Conservation (phyloP, 2,113 vertebrate species). For the Smithornis capensis region DNA sequence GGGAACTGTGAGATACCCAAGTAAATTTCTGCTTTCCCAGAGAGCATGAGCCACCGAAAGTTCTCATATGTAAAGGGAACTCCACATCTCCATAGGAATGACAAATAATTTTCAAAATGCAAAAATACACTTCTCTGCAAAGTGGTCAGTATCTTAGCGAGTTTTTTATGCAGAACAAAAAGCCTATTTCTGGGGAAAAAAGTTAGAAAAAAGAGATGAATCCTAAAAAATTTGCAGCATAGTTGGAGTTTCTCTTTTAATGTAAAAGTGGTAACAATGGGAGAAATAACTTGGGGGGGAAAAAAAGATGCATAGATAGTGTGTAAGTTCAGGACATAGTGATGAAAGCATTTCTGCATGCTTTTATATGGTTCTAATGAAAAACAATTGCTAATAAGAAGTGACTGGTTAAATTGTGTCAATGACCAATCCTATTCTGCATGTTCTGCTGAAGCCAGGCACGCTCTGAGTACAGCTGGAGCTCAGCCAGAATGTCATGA, state of each 20-base stretch:
- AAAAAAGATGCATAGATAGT: background rate
- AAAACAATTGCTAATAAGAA: constrained; percentile 33
- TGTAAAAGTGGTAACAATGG: background rate
- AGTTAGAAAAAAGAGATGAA: rapidly evolving
- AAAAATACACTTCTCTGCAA: background rate
- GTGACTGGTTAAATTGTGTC: constrained; percentile 47
- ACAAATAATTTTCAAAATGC: background rate
- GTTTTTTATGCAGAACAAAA: background rate
- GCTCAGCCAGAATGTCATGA: constrained; percentile 16
- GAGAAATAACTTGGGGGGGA: background rate
- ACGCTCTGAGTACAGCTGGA: constrained; percentile 44
- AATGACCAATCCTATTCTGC: constrained; percentile 29
- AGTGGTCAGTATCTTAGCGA: background rate
- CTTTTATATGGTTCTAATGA: background rate
- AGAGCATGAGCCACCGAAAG: background rate
- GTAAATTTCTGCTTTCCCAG: background rate
- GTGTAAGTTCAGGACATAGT: background rate
- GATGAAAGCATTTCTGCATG: background rate
- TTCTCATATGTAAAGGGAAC: background rate
- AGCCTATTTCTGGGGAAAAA: background rate
- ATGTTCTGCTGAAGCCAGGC: constrained; percentile 31
- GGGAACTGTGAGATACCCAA: background rate
- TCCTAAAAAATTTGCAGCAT: background rate
- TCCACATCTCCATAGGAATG: background rate
- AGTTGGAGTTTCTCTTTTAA: background rate